Evolutionary conservation across 2,797 vertebrate species (phyloP).

Genomic region (Phrynocephalus guinanensis): DNA sequence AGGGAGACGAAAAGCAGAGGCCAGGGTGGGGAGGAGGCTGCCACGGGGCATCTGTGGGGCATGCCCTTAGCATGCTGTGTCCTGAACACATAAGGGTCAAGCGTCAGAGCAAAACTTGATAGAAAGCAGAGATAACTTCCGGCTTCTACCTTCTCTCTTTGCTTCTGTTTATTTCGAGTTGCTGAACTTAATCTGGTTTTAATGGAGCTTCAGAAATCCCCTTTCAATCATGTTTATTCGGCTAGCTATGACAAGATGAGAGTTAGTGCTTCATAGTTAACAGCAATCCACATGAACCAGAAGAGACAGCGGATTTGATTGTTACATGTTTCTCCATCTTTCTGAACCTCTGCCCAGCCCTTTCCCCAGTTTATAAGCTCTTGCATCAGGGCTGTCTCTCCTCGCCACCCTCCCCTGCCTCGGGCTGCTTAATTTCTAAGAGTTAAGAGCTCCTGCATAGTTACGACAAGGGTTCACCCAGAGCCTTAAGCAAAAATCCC

Average conservation of each 20-base stretch:
- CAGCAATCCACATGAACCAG: constrained; percentile 20
- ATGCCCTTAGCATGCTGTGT: constrained; percentile 32
- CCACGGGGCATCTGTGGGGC: fast-evolving
- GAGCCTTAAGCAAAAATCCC: constrained; percentile 62
- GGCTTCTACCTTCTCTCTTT: constrained; percentile 44
- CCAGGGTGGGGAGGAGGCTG: background rate
- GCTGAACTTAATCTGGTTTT: constrained; percentile 65
- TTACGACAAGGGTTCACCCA: constrained; percentile 36
- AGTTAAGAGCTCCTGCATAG: constrained; percentile 54
- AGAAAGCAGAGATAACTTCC: constrained; percentile 55
- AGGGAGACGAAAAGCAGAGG: background rate
- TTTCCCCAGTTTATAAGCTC: constrained; percentile 23
- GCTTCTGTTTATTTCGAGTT: constrained; percentile 52
- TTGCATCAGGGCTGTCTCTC: constrained; percentile 35
- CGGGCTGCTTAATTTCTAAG: constrained; percentile 51
- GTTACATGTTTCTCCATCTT: constrained; percentile 14
- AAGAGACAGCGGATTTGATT: constrained; percentile 38
- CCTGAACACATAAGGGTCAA: constrained; percentile 45
- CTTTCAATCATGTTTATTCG: constrained; percentile 51
- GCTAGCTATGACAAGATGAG: constrained; percentile 50
- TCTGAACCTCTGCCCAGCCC: background rate
- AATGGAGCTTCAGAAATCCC: constrained; percentile 60
- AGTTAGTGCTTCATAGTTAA: constrained; percentile 33
- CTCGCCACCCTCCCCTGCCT: background rate
- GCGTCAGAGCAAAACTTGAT: constrained; percentile 43